phyloP scores from a whole-genome alignment of 1,140 invertebrate species.

The Papilio xuthus region DNA sequence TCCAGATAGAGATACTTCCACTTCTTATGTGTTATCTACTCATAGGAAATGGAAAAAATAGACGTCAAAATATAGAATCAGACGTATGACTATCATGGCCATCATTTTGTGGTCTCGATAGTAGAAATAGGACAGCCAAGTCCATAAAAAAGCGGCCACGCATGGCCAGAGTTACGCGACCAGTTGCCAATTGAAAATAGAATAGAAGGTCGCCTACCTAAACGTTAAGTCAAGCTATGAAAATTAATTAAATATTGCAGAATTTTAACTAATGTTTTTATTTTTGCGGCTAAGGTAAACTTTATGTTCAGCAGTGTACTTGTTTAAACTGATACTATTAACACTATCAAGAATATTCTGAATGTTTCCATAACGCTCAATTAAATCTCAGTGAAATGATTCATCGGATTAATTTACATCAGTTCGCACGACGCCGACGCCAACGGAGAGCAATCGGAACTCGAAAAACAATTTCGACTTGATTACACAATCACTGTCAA shows the following conservation, averaged over 20 bases:
- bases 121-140: no score
- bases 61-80: neutral
- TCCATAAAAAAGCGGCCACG: no score
- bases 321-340: neutral
- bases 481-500: constrained; percentile 11
- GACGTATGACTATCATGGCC: neutral
- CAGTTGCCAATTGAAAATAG: no score
- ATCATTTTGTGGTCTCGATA: no score
- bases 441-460: neutral
- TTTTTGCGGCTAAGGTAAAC: no score
- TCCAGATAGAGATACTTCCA: no score
- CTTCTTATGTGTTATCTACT: no score
- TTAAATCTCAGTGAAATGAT: constrained; percentile 14
- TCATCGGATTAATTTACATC: neutral
- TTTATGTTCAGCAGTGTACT: neutral
- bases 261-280: no score
- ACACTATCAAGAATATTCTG: neutral
- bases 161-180: no score
- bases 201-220: no score
- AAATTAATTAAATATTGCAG: no score
- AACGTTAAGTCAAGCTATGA: no score
- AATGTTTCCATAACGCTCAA: neutral
- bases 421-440: neutral
- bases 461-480: constrained; percentile 20
- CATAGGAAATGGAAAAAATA: neutral